phyloP scores from a whole-genome alignment of 2,888 invertebrate genomes.

The Cheiracanthium punctorium region DNA sequence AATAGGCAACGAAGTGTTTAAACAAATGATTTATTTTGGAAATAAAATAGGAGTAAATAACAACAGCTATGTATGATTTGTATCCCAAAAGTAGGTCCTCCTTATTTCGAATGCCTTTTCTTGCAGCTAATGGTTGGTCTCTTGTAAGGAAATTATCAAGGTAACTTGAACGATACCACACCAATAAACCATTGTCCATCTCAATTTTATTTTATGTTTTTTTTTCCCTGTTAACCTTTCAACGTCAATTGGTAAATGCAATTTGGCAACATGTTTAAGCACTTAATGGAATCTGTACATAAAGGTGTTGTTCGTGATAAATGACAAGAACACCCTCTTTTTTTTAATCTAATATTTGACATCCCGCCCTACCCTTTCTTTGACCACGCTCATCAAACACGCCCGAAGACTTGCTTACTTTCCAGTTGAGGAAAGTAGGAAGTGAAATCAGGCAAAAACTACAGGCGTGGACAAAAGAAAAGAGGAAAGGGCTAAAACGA shows the following conservation, averaged over 20 bases:
- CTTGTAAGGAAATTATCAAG: no score
- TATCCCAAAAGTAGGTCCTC: not conserved
- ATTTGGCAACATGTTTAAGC: no score
- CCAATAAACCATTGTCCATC: no score
- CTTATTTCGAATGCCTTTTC: not conserved
- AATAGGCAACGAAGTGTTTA: not conserved
- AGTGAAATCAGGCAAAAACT: not conserved
- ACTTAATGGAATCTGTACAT: not conserved
- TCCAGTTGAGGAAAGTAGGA: conserved; percentile 1
- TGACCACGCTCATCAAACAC: not conserved
- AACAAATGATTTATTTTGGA: not conserved
- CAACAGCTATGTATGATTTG: not conserved
- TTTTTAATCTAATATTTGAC: not conserved
- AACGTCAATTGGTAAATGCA: not conserved
- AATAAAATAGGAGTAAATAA: not conserved
- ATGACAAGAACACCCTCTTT: not conserved
- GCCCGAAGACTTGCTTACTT: not conserved
- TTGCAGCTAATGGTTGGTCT: no score
- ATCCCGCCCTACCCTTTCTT: not conserved
- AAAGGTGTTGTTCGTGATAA: no score
- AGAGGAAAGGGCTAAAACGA: not conserved
- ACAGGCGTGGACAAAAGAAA: conserved; percentile 1
- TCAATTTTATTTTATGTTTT: no score
- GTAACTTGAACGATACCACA: no score
- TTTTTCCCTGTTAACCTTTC: not conserved